These are phyloP conservation scores for Eueremaeus valkanovi DNA, from an alignment of 2,888 invertebrate species.

Conservation along the genomic window DNA sequence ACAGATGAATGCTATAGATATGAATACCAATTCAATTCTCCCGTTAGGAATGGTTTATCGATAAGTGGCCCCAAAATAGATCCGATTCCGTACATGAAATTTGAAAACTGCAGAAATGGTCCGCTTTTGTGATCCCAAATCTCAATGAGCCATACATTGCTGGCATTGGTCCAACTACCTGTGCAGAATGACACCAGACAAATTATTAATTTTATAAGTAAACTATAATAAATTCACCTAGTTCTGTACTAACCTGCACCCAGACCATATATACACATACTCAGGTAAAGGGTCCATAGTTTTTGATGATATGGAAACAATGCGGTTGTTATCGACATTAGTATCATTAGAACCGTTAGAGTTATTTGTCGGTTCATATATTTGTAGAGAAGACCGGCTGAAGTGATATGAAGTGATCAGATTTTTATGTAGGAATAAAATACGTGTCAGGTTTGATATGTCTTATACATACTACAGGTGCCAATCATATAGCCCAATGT, in stretches of 20 bases:
- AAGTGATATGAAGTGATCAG: not conserved
- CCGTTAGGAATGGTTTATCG: constrained; percentile 22
- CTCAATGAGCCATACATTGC: constrained; percentile 38
- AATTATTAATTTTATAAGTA: too few relatives aligned
- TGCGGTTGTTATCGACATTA: not conserved
- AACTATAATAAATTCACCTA: too few relatives aligned
- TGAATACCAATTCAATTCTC: not conserved
- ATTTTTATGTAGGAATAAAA: not conserved
- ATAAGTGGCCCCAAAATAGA: constrained; percentile 37
- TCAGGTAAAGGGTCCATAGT: not conserved
- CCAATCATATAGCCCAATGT: not conserved
- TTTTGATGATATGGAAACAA: constrained; percentile 5
- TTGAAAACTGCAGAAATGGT: constrained; percentile 32
- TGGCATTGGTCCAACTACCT: constrained; percentile 21
- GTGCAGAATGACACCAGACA: too few relatives aligned
- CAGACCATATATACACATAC: not conserved
- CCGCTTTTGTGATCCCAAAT: constrained; percentile 34
- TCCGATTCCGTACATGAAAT: constrained; percentile 41
- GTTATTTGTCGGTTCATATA: constrained; percentile 22
- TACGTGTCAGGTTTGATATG: too few relatives aligned
- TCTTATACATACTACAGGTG: not conserved
- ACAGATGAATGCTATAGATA: too few relatives aligned
- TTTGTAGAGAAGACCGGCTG: constrained; percentile 23
- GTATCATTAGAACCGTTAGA: not conserved
- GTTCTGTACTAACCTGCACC: too few relatives aligned